These are phyloP conservation scores for Strigamia maritima DNA, from an alignment of 2,888 invertebrate species.

Conservation along the genomic window DNA sequence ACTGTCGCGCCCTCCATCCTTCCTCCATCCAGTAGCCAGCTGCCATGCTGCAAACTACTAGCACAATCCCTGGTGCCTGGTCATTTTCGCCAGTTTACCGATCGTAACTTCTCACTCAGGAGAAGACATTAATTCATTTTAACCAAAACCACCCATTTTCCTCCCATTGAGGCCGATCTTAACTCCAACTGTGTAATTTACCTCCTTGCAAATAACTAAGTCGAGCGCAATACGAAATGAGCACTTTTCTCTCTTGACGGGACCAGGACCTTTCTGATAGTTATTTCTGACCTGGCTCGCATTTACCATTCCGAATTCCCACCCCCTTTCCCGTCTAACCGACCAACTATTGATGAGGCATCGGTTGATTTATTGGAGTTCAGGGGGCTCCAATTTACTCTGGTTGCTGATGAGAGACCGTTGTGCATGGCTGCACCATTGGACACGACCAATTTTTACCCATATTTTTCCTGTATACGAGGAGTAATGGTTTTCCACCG, in stretches of 20 bases:
- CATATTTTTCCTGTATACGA: conserved; percentile 14
- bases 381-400: conserved; percentile 32
- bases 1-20: not conserved
- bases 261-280: conserved; percentile 22
- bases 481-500: conserved; percentile 13
- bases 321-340: not conserved
- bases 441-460: conserved; percentile 25
- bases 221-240: not conserved
- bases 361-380: conserved; percentile 20
- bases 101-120: not conserved
- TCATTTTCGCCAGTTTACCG: not conserved
- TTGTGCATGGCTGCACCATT: conserved; percentile 32
- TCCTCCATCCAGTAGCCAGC: conserved; percentile 14
- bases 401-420: conserved; percentile 34
- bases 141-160: conserved; percentile 17
- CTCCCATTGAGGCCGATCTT: conserved; percentile 7
- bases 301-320: not conserved
- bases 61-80: not conserved
- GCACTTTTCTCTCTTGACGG: not conserved
- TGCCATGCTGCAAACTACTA: not conserved
- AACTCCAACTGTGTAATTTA: not conserved
- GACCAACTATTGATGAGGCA: conserved; percentile 26
- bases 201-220: conserved; percentile 27
- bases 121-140: conserved; percentile 22
- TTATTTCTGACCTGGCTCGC: conserved; percentile 2